Evolutionary conservation across 2,113 vertebrate genomes (phyloP).

Genomic region (Antechinus flavipes): DNA sequence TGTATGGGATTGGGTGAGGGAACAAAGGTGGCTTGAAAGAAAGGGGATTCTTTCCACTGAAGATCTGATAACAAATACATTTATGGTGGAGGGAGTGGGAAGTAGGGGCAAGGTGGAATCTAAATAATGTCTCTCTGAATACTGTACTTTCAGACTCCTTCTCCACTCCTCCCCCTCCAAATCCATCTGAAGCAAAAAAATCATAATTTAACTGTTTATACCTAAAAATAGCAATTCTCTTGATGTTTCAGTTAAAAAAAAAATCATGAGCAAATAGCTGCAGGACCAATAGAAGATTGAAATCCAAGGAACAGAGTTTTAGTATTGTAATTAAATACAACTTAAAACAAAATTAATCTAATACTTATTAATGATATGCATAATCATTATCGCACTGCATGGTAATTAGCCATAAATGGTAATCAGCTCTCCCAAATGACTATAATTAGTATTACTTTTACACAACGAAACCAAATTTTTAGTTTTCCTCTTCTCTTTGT

Average conservation of each 20-base stretch:
- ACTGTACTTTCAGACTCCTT: background rate
- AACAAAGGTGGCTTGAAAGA: background rate
- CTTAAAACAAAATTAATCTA: conserved; percentile 74
- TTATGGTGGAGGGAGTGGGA: background rate
- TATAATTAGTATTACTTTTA: conserved; percentile 76
- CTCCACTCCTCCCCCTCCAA: background rate
- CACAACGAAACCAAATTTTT: conserved; percentile 72
- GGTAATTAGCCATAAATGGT: conserved; percentile 76
- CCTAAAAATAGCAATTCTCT: background rate
- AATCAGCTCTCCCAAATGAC: conserved; percentile 72
- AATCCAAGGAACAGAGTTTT: conserved; percentile 18
- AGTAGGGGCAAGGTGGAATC: background rate
- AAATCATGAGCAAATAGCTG: background rate
- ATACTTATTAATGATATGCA: conserved; percentile 76
- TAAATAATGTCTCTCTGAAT: background rate
- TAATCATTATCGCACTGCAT: conserved; percentile 73
- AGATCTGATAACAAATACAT: background rate
- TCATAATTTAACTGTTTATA: background rate
- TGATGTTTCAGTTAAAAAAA: background rate
- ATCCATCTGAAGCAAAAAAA: background rate
- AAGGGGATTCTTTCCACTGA: background rate
- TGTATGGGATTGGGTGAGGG: background rate
- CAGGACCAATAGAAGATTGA: background rate
- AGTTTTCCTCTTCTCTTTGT: conserved; percentile 61
- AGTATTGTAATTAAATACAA: conserved; percentile 67